A percentile compares a stretch with the other conserved stretches of the same genome.
Evolutionary conservation across 2,797 vertebrate genomes (phyloP).

Genomic region (Dendrocincla fuliginosa): DNA sequence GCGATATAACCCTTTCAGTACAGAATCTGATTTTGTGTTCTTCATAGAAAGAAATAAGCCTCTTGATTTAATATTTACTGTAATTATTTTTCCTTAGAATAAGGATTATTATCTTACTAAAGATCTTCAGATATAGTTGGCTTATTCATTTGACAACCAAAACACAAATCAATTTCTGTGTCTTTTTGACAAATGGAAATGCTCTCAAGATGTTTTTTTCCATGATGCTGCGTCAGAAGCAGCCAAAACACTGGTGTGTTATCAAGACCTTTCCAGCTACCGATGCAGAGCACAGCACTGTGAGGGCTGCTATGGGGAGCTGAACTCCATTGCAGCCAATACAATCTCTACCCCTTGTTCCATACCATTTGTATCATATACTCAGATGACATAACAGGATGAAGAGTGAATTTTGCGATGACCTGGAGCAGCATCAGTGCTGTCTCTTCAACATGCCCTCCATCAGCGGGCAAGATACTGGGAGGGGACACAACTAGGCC

Average conservation of each 20-base stretch:
- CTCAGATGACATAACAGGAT: not conserved
- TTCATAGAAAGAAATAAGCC: not conserved
- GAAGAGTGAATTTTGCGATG: not conserved
- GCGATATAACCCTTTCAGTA: not conserved
- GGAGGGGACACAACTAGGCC: not conserved
- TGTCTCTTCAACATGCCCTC: not conserved
- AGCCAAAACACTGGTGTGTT: not conserved
- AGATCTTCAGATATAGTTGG: not conserved
- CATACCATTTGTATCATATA: not conserved
- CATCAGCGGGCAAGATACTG: not conserved
- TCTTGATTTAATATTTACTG: not conserved
- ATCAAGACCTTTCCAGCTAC: not conserved
- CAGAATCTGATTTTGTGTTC: not conserved
- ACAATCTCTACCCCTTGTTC: not conserved
- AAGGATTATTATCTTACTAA: not conserved
- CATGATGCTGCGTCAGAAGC: not conserved
- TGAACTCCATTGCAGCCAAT: not conserved
- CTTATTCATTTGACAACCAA: not conserved
- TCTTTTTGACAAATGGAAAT: not conserved
- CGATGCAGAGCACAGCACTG: not conserved
- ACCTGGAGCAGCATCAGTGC: not conserved
- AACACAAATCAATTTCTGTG: not conserved
- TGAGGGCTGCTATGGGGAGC: not conserved
- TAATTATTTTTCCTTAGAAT: not conserved
- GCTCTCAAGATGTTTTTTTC: not conserved